Evolutionary conservation across 2,888 invertebrate species (phyloP).

Genomic region (Eilema sororculum): DNA sequence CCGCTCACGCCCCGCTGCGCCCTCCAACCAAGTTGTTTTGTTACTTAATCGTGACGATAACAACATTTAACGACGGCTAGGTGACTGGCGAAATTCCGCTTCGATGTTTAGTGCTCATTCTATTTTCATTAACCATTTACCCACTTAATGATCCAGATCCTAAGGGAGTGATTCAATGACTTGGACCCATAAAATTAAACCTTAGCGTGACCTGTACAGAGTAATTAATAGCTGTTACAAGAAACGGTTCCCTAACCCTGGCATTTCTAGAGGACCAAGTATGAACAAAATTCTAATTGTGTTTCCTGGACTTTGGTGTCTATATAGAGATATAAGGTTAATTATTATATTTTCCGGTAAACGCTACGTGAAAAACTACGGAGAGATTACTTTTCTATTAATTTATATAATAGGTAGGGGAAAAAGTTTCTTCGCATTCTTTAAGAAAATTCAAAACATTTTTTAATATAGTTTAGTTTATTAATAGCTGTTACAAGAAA

Average conservation of each 20-base stretch:
- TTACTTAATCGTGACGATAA: conserved; percentile 87
- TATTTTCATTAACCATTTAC: conserved; percentile 87
- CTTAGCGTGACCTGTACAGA: conserved; percentile 79
- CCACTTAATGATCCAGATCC: conserved; percentile 86
- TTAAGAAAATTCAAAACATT: too few species aligned
- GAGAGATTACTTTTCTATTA: too few species aligned
- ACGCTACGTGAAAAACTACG: too few species aligned
- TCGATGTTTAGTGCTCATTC: conserved; percentile 87
- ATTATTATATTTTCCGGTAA: too few species aligned
- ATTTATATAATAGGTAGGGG: too few species aligned
- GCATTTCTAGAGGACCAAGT: conserved; percentile 18
- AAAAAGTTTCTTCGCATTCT: too few species aligned
- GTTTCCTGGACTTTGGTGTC: background rate
- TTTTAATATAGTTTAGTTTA: too few species aligned
- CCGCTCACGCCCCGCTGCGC: conserved; percentile 59
- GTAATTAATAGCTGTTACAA: conserved; percentile 64
- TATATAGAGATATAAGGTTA: background rate
- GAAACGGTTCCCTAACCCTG: conserved; percentile 51
- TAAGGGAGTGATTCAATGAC: conserved; percentile 84
- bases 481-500: conserved; percentile 63
- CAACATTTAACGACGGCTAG: conserved; percentile 87
- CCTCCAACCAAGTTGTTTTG: conserved; percentile 82
- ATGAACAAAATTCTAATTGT: background rate
- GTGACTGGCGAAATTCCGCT: conserved; percentile 87
- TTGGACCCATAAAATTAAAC: conserved; percentile 82